Evolutionary conservation across 1,140 invertebrate species (phyloP), one percentile per base, ranked within the genome.

Genomic region (Orchesella cincta): DNA sequence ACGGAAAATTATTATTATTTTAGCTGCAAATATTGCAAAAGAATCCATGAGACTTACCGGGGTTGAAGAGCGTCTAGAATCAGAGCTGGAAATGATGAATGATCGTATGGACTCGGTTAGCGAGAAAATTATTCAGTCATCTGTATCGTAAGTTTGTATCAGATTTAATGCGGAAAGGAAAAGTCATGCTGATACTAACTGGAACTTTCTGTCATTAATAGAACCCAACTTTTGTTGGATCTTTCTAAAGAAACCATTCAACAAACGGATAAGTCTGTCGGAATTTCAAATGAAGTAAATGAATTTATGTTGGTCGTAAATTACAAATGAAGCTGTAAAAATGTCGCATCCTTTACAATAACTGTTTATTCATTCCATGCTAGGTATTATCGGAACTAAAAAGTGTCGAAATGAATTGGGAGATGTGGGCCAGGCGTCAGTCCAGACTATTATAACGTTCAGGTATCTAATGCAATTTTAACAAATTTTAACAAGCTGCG

Each of bases 341-440:
- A n/a, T n/a, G n/a, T n/a, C n/a, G n/a, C n/a, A n/a, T n/a, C n/a
- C n/a, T n/a, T n/a, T n/a, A n/a, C n/a, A n/a, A n/a, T n/a, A n/a
- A n/a, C n/a, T n/a, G n/a, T n/a, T n/a, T n/a, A n/a, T n/a, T n/a
- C n/a, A n/a, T n/a, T n/a, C n/a, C n/a, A n/a, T n/a, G n/a, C 29
- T n/a, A 78, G 80, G 80, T 79, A 8, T 54, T 79, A 34, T 74
- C 31, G 20, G 73, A 77, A 34, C 71, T 81, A 5, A 39, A 74
- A 29, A 36, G 46, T 23, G 72, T 81, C 73, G 79, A 34, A 77
- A 73, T 23, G 80, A 81, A 29, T 39, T 81, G 70, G 78, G 80
- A 31, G 78, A 81, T 64, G 80, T 81, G 72, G 80, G 80, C 31
- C 80, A 81, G 76, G 78, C 73, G 20, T 79, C 80, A 57, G 54